Evolutionary conservation across 2,888 invertebrate species (phyloP).

Genomic region (Elmis aenea): DNA sequence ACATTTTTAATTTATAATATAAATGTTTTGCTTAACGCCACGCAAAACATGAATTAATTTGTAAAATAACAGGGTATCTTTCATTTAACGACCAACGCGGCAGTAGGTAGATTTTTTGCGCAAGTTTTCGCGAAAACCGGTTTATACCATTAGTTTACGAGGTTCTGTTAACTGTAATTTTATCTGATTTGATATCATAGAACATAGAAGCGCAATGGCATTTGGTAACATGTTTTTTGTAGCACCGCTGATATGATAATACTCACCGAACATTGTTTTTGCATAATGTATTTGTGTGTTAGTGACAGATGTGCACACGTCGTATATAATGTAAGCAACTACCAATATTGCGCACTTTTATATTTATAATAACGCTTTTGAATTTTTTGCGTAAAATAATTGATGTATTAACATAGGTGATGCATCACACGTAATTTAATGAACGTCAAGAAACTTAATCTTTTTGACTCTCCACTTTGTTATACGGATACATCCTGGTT

Average conservation of each 20-base stretch:
- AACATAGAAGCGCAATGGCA: conserved; percentile 12
- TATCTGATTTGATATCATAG: conserved; percentile 9
- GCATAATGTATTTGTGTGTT: neutral
- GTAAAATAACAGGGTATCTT: conserved; percentile 4
- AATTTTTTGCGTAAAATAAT: too few relatives aligned
- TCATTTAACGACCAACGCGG: neutral
- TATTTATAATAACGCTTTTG: too few relatives aligned
- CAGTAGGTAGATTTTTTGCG: neutral
- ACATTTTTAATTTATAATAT: too few relatives aligned
- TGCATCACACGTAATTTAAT: too few relatives aligned
- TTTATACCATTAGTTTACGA: conserved; percentile 9
- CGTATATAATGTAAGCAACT: too few relatives aligned
- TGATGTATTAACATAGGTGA: too few relatives aligned
- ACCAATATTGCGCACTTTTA: too few relatives aligned
- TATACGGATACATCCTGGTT: too few relatives aligned
- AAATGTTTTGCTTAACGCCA: conserved; percentile 2
- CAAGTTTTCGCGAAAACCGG: conserved; percentile 3
- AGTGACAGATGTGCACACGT: too few relatives aligned
- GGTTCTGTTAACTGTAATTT: conserved; percentile 11
- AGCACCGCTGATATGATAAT: neutral
- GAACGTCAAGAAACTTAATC: too few relatives aligned
- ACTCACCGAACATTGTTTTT: neutral
- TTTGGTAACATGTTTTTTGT: conserved; percentile 1
- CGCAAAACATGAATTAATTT: conserved; percentile 8
- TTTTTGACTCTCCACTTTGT: too few relatives aligned